Base-by-base conservation (phyloP, 2,888 invertebrate species). In the Quadroppia sp. region DNA sequence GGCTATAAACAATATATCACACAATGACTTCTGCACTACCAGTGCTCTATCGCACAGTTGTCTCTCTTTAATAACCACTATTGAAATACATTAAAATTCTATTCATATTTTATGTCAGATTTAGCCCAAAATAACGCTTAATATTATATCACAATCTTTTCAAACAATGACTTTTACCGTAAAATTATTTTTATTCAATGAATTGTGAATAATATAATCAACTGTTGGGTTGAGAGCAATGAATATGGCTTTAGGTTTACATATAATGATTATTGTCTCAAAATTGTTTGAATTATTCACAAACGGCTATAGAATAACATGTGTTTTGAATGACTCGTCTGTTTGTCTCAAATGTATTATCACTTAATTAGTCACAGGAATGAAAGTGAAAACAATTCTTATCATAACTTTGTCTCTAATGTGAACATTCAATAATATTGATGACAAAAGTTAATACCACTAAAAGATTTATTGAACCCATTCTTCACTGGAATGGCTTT, bases 1-100 rank as follows among this genome's bases (percentile, higher is more conserved):
- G 32, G 36, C 64, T n/a, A 64, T 64, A 64, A 64, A 64, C 36
- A 36, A 64, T 64, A 64, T 36, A 64, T 64, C 64, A 64, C 4
- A 17, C 1, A 36, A n/a, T 30, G 40, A 64, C 36, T 36, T 36
- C 11, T 59, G 20, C 30, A 59, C 59, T 15, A 25, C 59, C 45
- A 45, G 45, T 45, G 45, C 45, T 45, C 17, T 45, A 45, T 45
- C 45, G 11, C 17, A n/a, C 50, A 20, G 20, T 50, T 50, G 50
- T 50, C 50, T 20, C n/a, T 50, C 15, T n/a, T n/a, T 23, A 50
- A 50, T 50, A 23, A 50, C 20, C 23, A 20, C 50, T 50, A 50
- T 50, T 50, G 23, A n/a, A 2, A 20, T n/a, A 20, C 50, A 50
- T 50, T 59, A 13, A 59, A 59, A 59, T 59, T 30, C 15, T 7